phyloP scores from a whole-genome alignment of 37 sponge, comb jelly and placozoan species.

The Axinella damicornis region DNA sequence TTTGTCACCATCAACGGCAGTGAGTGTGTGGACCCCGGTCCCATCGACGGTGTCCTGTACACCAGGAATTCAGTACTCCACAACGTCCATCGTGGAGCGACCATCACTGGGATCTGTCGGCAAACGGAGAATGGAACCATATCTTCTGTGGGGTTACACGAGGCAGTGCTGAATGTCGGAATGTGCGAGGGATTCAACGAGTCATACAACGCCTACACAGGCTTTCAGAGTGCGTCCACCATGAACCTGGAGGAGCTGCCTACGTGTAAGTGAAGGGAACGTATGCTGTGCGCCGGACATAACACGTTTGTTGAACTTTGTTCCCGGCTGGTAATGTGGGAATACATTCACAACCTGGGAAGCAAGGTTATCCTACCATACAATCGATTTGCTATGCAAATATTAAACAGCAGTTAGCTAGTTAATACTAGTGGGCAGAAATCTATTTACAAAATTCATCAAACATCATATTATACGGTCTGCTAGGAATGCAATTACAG shows the following conservation, averaged over 20 bases:
- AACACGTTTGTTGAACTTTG: too few species aligned
- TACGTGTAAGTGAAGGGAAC: neutral
- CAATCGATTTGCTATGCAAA: too few species aligned
- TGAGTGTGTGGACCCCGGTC: conserved; percentile 64
- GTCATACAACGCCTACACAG: conserved; percentile 57
- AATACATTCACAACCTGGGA: too few species aligned
- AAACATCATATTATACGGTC: too few species aligned
- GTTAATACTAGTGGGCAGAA: too few species aligned
- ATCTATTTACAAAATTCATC: too few species aligned
- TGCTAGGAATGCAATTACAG: too few species aligned
- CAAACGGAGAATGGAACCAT: conserved; percentile 6
- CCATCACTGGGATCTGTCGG: conserved; percentile 46
- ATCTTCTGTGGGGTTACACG: neutral
- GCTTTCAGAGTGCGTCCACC: conserved; percentile 20
- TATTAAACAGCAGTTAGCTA: too few species aligned
- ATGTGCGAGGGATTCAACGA: conserved; percentile 53
- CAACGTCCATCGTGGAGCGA: conserved; percentile 59
- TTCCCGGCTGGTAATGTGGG: too few species aligned
- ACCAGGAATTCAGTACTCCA: neutral
- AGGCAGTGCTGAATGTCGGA: conserved; percentile 50
- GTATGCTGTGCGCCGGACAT: too few species aligned
- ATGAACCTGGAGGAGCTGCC: conserved; percentile 63
- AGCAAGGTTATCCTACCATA: too few species aligned
- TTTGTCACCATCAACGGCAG: conserved; percentile 67
- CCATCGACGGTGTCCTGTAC: conserved; percentile 67